phyloP scores from a whole-genome alignment of 1,140 invertebrate genomes.

The Anastrepha obliqua region DNA sequence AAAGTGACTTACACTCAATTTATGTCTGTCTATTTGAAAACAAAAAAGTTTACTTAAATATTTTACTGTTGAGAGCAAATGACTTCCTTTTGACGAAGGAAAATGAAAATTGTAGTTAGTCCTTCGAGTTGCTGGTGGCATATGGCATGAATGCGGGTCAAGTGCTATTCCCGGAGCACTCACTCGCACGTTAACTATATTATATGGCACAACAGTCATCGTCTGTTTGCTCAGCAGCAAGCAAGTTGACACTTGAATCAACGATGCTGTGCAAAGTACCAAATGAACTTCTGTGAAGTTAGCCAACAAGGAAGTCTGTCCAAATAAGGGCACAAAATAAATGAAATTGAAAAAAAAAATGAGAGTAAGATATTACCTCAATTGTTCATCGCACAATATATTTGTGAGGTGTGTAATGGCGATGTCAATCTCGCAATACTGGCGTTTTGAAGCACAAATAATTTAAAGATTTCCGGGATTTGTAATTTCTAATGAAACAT shows the following conservation, averaged over 20 bases:
- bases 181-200: not conserved
- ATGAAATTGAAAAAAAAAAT: not conserved
- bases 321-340: not conserved
- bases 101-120: conserved; percentile 26
- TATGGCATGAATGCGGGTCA: not conserved
- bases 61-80: not conserved
- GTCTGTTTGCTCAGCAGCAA: not conserved
- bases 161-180: not conserved
- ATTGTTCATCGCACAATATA: not conserved
- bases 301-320: not conserved
- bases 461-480: no score
- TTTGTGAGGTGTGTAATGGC: not conserved
- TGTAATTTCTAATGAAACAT: no score
- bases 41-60: not conserved
- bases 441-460: no score
- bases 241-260: not conserved
- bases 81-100: conserved; percentile 5
- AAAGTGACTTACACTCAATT: not conserved
- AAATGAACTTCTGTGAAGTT: not conserved
- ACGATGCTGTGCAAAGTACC: not conserved
- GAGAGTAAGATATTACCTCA: not conserved
- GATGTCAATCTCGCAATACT: no score
- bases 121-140: not conserved
- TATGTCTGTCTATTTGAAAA: not conserved
- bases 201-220: not conserved